Base-by-base conservation (phyloP, 2,113 vertebrate species). In the Fulica atra region DNA sequence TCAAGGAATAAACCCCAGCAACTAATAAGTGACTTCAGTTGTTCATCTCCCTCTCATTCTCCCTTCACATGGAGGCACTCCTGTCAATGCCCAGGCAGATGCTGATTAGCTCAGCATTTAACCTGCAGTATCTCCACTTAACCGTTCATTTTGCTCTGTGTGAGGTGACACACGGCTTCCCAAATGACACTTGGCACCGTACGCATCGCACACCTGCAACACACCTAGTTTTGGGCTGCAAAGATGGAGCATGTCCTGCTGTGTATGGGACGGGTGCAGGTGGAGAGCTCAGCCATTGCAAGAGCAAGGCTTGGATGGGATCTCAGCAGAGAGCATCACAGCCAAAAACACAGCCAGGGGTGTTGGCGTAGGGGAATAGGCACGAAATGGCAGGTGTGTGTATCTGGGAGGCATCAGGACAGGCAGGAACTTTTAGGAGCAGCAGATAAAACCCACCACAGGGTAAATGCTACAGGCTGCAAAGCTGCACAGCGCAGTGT, bases 351-450 rank as follows among this genome's bases (percentile, higher is more conserved):
- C 9, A 10, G n/a, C 44, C 28, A 7, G 35, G 56, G 25, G 18
- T 8, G 23, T 8, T 8, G 2, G 18, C 1, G 2, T 2, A 6
- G 19, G 38, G 23, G n/a, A 7, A 7, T 0, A 33, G 31, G 42
- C 3, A 23, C 25, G 13, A 19, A 31, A 7, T 1, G 11, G 1
- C 35, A 9, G 57, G 33, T 38, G 57, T 5, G 18, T 29, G 14
- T 28, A 10, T 14, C 65, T 5, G 24, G 61, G n/a, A 23, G 33
- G 44, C 48, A n/a, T 14, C 6, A 7, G 70, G 70, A 44, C 36
- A 33, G 83, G 9, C 8, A 33, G 36, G 9, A 54, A 18, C 50
- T 33, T 33, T 26, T 0, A 1, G 31, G 50, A 78, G 44, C 42
- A 42, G 48, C 42, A 59, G 66, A 16, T 50, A 33, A 57, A 78